A percentile compares a stretch with the other conserved stretches of the same genome.
These are phyloP conservation scores for Florisuga fusca DNA, from an alignment of 2,797 vertebrate genomes.

Conservation along the genomic window DNA sequence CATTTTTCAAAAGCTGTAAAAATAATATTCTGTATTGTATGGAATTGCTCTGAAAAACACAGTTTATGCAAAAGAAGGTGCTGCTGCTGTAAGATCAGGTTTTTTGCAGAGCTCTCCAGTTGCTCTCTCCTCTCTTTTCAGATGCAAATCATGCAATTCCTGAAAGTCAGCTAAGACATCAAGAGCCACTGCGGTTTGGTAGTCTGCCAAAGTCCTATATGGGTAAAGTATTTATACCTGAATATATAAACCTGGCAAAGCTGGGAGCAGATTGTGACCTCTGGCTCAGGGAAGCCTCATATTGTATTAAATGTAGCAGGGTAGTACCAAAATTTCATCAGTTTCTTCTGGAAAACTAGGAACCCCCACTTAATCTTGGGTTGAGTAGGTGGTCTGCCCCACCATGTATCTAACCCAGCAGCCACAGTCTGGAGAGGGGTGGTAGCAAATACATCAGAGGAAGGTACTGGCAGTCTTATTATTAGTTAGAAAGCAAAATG, in stretches of 20 bases:
- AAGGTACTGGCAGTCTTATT: not conserved
- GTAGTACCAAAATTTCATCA: not conserved
- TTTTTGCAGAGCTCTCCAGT: not conserved
- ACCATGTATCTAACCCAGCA: not conserved
- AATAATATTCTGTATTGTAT: not conserved
- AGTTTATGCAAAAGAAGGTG: not conserved
- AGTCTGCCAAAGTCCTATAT: not conserved
- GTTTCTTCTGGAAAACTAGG: not conserved
- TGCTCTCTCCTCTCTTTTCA: not conserved
- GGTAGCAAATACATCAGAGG: not conserved
- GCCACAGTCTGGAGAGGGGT: not conserved
- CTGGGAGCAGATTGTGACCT: not conserved
- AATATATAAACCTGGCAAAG: not conserved
- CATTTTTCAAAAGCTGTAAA: conserved; percentile 29
- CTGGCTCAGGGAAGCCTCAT: not conserved
- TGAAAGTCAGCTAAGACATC: not conserved
- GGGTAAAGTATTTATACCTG: not conserved
- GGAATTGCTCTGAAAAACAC: not conserved
- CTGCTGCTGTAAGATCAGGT: not conserved
- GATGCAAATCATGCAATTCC: not conserved
- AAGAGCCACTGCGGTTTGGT: not conserved
- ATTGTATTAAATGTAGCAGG: not conserved
- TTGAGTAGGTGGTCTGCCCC: not conserved
- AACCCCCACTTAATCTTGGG: not conserved
- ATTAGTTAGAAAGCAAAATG: not conserved